Conservation (phyloP, 2,113 vertebrate species). For the Hippocampus barbouri region DNA sequence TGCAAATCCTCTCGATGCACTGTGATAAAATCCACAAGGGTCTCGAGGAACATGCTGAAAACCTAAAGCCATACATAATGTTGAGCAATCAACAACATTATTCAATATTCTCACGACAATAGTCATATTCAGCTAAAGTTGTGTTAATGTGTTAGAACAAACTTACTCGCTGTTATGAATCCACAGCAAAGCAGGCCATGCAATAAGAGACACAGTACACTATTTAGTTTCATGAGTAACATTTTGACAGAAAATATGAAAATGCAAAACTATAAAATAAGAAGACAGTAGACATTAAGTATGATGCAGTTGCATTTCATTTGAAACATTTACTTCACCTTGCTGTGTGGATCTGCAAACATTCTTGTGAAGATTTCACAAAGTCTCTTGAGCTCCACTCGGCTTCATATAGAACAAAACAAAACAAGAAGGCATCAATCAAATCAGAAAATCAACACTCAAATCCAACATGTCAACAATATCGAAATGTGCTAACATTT, state of each 20-base stretch:
- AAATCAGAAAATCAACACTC: background rate
- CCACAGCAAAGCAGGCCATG: slow-evolving; percentile 94
- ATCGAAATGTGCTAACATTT: background rate
- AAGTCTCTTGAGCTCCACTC: slow-evolving; percentile 94
- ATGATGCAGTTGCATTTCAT: background rate
- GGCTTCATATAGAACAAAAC: slow-evolving; percentile 68
- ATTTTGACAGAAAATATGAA: background rate
- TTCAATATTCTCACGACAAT: background rate
- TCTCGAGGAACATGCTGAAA: slow-evolving; percentile 99
- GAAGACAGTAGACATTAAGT: background rate
- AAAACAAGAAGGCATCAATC: background rate
- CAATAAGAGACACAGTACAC: slow-evolving; percentile 73
- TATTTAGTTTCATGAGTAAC: slow-evolving; percentile 8
- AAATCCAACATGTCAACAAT: background rate
- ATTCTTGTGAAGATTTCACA: slow-evolving; percentile 99
- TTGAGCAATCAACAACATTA: background rate
- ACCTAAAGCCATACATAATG: slow-evolving; percentile 70
- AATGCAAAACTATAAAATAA: background rate
- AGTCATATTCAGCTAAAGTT: background rate
- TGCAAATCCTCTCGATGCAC: slow-evolving; percentile 96
- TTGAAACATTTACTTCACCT: slow-evolving; percentile 70
- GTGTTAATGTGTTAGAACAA: slow-evolving; percentile 27
- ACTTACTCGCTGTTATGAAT: slow-evolving; percentile 99
- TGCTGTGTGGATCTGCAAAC: slow-evolving; percentile 99
- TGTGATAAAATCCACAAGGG: slow-evolving; percentile 93